phyloP scores from a whole-genome alignment of 2,797 vertebrate genomes.

The Cynopterus sphinx region DNA sequence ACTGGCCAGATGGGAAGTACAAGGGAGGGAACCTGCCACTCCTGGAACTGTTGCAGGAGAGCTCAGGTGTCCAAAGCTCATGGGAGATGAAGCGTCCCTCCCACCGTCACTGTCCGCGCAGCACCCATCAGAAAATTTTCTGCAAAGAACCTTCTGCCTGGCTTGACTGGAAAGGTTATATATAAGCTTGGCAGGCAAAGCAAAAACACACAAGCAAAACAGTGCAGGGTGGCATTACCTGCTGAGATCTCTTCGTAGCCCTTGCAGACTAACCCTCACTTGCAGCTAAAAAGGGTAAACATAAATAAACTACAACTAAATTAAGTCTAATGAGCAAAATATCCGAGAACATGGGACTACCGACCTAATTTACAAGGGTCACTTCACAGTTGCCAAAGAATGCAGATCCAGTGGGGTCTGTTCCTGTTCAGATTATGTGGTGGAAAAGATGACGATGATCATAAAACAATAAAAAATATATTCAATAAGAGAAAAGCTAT shows the following conservation, averaged over 20 bases:
- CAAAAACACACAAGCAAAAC: background rate
- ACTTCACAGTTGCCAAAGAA: background rate
- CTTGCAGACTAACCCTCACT: background rate
- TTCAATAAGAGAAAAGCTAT: background rate
- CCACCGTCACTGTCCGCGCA: background rate
- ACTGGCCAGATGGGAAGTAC: background rate
- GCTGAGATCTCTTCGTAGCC: background rate
- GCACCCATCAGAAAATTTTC: background rate
- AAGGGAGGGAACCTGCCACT: background rate
- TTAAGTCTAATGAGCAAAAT: background rate
- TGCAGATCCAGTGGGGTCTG: background rate
- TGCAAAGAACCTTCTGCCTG: background rate
- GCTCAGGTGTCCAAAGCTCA: slow-evolving; percentile 43
- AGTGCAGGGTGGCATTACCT: background rate
- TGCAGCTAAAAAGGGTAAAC: background rate
- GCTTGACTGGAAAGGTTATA: background rate
- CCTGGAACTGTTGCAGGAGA: background rate
- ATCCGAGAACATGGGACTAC: background rate
- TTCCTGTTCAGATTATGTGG: background rate
- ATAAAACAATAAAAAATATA: slow-evolving; percentile 52
- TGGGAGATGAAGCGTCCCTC: background rate
- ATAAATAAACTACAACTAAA: background rate
- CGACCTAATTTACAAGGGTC: background rate
- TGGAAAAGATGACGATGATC: slow-evolving; percentile 33
- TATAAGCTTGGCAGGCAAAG: background rate